These are phyloP conservation scores for Phymatocera aterrima DNA, from an alignment of 2,888 invertebrate species.

Conservation along the genomic window DNA sequence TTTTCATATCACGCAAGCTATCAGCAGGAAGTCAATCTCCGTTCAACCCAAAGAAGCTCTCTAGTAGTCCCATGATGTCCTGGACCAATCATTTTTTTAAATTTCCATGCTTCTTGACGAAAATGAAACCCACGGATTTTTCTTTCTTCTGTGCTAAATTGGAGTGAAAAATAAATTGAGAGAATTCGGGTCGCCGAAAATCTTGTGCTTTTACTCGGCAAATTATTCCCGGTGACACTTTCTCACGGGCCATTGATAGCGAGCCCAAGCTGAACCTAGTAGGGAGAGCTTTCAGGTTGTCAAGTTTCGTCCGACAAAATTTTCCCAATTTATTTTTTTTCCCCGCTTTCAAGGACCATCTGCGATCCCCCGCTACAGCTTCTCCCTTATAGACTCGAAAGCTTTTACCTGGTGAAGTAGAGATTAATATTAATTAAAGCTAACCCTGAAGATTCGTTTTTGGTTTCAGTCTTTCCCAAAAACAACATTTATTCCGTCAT, in stretches of 20 bases:
- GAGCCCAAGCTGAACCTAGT: neutral
- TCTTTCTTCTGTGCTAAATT: neutral
- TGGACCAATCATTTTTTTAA: slow-evolving; percentile 24
- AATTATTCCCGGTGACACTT: slow-evolving; percentile 35
- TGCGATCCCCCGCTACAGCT: neutral
- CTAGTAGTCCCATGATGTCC: slow-evolving; percentile 10
- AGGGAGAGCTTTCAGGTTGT: neutral
- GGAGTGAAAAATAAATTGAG: neutral
- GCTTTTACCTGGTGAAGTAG: neutral
- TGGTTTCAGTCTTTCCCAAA: neutral
- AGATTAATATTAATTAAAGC: neutral
- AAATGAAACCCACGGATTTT: slow-evolving; percentile 25
- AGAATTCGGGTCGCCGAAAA: neutral
- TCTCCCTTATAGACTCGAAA: neutral
- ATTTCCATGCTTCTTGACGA: slow-evolving; percentile 21
- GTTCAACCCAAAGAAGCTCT: neutral
- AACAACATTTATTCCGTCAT: neutral
- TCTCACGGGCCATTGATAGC: slow-evolving; percentile 27
- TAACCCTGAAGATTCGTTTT: neutral
- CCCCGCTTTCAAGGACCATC: neutral
- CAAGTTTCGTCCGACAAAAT: slow-evolving; percentile 19
- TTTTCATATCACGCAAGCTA: slow-evolving; percentile 24
- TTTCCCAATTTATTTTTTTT: slow-evolving; percentile 25
- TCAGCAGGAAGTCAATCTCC: slow-evolving; percentile 9
- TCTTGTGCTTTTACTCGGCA: slow-evolving; percentile 18